Percentiles rank a stretch among this genome's conserved stretches.
These are phyloP conservation scores for Meloidogyne hapla DNA, from an alignment of 1,140 invertebrate species.

Conservation along the genomic window DNA sequence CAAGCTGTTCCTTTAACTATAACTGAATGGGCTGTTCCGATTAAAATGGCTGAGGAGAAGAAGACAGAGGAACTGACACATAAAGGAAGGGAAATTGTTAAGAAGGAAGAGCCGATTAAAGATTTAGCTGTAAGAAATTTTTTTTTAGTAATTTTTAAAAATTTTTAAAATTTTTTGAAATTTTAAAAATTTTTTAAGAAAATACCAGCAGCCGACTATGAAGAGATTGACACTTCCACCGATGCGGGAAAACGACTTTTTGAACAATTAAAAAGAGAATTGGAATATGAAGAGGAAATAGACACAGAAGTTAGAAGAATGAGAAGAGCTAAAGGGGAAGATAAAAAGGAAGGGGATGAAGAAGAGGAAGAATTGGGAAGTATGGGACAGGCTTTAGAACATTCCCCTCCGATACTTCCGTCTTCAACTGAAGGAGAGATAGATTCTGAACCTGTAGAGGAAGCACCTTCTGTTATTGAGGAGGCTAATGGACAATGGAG, in stretches of 20 bases:
- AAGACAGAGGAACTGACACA: background rate
- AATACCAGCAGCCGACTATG: background rate
- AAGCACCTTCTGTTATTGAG: background rate
- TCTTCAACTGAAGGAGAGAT: background rate
- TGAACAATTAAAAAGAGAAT: constrained; percentile 38
- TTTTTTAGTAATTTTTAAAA: background rate
- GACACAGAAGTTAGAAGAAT: constrained; percentile 41
- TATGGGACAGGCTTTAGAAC: background rate
- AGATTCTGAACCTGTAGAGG: constrained; percentile 4
- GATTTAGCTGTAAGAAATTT: background rate
- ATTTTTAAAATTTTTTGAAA: too few relatives aligned
- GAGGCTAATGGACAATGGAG: background rate
- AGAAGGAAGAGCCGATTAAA: background rate
- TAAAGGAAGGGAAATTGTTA: constrained; percentile 13
- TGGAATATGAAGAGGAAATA: constrained; percentile 45
- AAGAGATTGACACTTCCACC: constrained; percentile 15
- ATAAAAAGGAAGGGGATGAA: constrained; percentile 13
- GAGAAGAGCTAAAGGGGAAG: constrained; percentile 17
- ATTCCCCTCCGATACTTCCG: background rate
- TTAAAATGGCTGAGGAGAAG: background rate
- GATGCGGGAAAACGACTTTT: constrained; percentile 30
- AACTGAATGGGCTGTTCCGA: constrained; percentile 15
- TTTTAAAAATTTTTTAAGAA: background rate
- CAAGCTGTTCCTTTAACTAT: constrained; percentile 13
- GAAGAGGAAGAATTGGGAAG: constrained; percentile 2